Evolutionary conservation across 2,888 invertebrate species (phyloP).

Genomic region (Ormia ochracea): DNA sequence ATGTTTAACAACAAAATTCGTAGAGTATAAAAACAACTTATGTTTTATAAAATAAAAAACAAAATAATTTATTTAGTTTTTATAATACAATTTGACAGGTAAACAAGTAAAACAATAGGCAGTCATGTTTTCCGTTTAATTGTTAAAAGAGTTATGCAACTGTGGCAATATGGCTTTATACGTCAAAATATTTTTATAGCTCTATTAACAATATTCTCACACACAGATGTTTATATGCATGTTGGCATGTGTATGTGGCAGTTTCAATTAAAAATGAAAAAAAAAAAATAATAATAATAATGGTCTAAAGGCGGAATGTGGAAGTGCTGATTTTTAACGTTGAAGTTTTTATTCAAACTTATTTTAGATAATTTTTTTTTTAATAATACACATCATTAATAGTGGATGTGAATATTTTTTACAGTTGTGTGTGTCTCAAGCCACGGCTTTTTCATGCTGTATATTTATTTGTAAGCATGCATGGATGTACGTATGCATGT

Average conservation of each 20-base stretch:
- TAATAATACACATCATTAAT: neutral
- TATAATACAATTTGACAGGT: neutral
- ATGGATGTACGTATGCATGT: too few species aligned
- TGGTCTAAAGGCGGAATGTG: slow-evolving; percentile 8
- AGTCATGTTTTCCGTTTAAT: slow-evolving; percentile 27
- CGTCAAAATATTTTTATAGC: neutral
- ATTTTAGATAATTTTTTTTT: neutral
- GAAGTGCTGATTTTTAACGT: neutral
- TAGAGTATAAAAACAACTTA: too few species aligned
- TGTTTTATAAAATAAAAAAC: neutral
- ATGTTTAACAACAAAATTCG: too few species aligned
- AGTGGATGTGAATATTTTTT: neutral
- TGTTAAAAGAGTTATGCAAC: neutral
- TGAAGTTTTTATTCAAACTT: neutral
- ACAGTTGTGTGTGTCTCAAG: neutral
- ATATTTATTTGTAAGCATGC: too few species aligned
- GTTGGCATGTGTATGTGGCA: neutral
- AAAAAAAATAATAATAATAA: neutral
- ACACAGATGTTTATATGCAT: too few species aligned
- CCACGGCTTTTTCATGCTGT: slow-evolving; percentile 10
- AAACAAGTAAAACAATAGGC: neutral
- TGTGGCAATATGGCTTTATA: neutral
- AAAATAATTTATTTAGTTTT: neutral
- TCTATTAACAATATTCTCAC: neutral
- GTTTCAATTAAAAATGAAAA: neutral